A percentile compares a stretch with the other conserved stretches of the same genome.
These are phyloP conservation scores for Lemur catta DNA, from an alignment of 2,797 vertebrate genomes.

Conservation along the genomic window DNA sequence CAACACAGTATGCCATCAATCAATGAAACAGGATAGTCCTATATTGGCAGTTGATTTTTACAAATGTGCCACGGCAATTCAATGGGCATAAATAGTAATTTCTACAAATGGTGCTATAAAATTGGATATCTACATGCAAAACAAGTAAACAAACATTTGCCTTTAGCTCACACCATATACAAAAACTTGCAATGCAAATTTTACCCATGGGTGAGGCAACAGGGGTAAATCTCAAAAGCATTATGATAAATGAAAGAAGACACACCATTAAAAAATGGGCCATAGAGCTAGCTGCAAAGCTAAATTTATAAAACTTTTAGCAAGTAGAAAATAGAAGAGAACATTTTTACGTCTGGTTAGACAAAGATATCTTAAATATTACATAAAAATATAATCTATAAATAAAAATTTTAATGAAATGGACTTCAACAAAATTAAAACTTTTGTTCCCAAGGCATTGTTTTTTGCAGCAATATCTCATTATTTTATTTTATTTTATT, in stretches of 20 bases:
- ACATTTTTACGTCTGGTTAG: not conserved
- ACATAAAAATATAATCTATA: not conserved
- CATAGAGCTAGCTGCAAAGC: not conserved
- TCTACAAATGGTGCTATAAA: not conserved
- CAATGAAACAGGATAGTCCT: not conserved
- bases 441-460: not conserved
- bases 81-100: not conserved
- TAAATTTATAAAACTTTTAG: not conserved
- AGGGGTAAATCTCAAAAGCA: not conserved
- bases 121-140: not conserved
- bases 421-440: not conserved
- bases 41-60: not conserved
- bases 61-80: not conserved
- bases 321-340: not conserved
- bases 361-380: not conserved
- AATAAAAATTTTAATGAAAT: not conserved
- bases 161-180: not conserved
- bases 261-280: not conserved
- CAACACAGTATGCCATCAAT: not conserved
- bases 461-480: too few species aligned
- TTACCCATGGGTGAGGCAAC: not conserved
- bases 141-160: not conserved
- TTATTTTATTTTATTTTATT: too few species aligned
- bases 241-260: not conserved
- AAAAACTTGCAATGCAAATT: not conserved